phyloP scores from a whole-genome alignment of 2,888 invertebrate genomes.

The Cataglyphis altisquamis region DNA sequence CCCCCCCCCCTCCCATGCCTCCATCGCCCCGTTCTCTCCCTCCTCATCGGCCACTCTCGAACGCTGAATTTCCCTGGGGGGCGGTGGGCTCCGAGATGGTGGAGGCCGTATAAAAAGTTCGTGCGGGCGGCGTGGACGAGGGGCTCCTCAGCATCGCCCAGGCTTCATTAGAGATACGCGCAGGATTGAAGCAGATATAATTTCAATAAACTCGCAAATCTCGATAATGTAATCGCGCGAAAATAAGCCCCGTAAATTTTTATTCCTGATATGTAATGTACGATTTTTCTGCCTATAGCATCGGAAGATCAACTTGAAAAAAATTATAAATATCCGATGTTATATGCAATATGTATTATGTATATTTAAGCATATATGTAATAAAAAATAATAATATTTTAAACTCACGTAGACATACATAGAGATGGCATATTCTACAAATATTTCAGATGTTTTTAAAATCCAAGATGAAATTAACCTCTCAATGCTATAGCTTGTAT shows the following conservation, averaged over 20 bases:
- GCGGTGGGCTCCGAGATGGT: conserved; percentile 41
- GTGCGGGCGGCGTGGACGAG: conserved; percentile 1
- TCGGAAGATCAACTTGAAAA: background rate
- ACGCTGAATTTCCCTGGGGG: conserved; percentile 67
- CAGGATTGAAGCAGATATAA: conserved; percentile 19
- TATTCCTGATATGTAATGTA: background rate
- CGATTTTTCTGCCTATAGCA: background rate
- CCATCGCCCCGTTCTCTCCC: conserved; percentile 15
- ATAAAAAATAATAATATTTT: background rate
- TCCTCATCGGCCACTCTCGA: conserved; percentile 25
- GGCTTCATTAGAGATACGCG: conserved; percentile 29
- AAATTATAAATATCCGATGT: background rate
- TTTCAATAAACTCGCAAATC: conserved; percentile 35
- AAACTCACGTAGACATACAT: background rate
- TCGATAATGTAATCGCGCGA: conserved; percentile 9
- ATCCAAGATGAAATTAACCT: background rate
- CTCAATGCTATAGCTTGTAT: background rate
- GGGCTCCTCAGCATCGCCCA: conserved; percentile 28
- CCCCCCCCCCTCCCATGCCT: conserved; percentile 4
- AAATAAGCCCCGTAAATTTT: background rate
- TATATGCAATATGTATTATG: background rate
- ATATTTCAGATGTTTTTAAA: background rate
- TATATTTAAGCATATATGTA: background rate
- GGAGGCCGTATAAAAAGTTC: conserved; percentile 49
- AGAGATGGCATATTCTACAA: background rate